Conservation (phyloP, 2,888 invertebrate genomes). For the Carcina quercana region DNA sequence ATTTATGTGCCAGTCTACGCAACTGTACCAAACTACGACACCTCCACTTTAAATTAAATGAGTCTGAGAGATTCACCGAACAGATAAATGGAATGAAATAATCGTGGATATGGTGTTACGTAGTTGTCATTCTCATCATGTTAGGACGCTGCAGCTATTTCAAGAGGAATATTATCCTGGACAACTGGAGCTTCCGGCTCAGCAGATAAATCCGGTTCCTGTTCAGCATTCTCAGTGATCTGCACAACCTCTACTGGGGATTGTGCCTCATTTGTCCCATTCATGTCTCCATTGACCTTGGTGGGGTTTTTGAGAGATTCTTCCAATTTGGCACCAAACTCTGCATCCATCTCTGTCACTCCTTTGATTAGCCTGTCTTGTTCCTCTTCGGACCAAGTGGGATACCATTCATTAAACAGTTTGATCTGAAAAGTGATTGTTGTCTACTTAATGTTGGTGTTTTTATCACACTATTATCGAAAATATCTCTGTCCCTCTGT, state of each 20-base stretch:
- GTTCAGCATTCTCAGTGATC: constrained; percentile 11
- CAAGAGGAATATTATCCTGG: constrained; percentile 47
- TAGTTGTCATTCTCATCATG: constrained; percentile 11
- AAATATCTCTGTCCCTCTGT: too few relatives aligned
- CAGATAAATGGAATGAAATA: constrained; percentile 12
- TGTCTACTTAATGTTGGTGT: too few relatives aligned
- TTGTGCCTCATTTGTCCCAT: constrained; percentile 40
- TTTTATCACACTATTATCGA: too few relatives aligned
- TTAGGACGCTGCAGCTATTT: constrained; percentile 63
- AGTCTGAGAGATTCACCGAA: constrained; percentile 11
- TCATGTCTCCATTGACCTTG: constrained; percentile 55
- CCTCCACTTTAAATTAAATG: constrained; percentile 6
- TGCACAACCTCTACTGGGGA: constrained; percentile 28
- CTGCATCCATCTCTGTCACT: constrained; percentile 81
- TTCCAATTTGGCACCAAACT: constrained; percentile 81
- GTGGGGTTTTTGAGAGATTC: constrained; percentile 51
- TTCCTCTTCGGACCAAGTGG: constrained; percentile 84
- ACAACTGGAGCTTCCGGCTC: constrained; percentile 23
- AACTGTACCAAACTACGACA: too few relatives aligned
- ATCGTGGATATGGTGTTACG: constrained; percentile 10
- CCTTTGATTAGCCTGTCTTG: constrained; percentile 80
- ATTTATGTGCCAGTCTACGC: too few relatives aligned
- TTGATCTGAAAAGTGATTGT: constrained; percentile 77
- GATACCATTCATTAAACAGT: constrained; percentile 88
- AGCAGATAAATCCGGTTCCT: constrained; percentile 8